Conservation (phyloP, 2,113 vertebrate species). For the Elephantulus edwardii region DNA sequence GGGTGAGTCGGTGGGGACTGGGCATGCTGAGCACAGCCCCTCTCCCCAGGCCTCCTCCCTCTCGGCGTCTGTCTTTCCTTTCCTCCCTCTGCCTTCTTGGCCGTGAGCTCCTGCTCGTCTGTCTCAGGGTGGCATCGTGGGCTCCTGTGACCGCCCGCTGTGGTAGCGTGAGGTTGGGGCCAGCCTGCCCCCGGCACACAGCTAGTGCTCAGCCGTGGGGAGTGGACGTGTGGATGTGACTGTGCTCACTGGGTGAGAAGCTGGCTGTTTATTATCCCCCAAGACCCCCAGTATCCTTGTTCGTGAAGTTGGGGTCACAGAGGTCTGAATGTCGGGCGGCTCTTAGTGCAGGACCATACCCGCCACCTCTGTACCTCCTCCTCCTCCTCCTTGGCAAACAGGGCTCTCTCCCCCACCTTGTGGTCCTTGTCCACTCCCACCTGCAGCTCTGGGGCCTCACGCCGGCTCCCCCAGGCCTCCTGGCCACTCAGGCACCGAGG, state of each 20-base stretch:
- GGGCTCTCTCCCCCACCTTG: no score
- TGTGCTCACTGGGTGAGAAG: neutral
- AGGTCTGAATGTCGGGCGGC: no score
- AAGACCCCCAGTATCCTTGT: no score
- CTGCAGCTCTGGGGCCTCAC: neutral
- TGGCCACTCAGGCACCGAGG: neutral
- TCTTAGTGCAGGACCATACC: no score
- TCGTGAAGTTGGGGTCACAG: no score
- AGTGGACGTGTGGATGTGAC: no score
- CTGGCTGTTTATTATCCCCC: no score
- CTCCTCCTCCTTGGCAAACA: no score
- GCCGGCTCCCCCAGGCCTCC: neutral
- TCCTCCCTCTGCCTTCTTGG: neutral
- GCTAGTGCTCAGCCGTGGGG: neutral
- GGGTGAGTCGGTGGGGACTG: no score
- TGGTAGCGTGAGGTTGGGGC: neutral
- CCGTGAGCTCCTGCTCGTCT: accelerated
- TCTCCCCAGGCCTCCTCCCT: neutral
- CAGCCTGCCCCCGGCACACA: neutral
- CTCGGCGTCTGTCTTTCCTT: neutral
- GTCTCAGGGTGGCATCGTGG: neutral
- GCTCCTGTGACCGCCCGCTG: neutral
- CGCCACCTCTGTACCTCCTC: no score
- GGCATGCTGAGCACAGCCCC: no score
- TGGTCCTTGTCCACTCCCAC: neutral